These are phyloP conservation scores for Hydrotaea diabolus DNA, from an alignment of 2,888 invertebrate genomes.

Conservation along the genomic window DNA sequence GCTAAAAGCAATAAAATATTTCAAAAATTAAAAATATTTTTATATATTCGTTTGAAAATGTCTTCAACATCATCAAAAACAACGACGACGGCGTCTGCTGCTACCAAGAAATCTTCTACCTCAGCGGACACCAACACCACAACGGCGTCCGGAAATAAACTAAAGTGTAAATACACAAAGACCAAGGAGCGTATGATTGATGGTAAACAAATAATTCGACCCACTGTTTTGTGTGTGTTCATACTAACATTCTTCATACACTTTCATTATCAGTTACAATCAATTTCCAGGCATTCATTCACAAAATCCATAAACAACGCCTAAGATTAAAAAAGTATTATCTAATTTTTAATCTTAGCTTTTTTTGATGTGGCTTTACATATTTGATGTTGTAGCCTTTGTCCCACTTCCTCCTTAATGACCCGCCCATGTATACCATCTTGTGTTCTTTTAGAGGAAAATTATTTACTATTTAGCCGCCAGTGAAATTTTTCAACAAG, in stretches of 20 bases:
- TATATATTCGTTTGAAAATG: constrained; percentile 69
- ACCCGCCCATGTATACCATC: not conserved
- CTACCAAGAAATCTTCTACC: constrained; percentile 63
- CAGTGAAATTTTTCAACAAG: constrained; percentile 19
- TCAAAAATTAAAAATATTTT: constrained; percentile 52
- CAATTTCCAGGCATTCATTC: not conserved
- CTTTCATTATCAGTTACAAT: not conserved
- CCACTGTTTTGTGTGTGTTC: not conserved
- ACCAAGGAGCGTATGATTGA: constrained; percentile 78
- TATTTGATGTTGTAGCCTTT: not conserved
- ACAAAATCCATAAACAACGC: not conserved
- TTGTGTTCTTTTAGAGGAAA: not conserved
- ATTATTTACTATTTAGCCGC: constrained; percentile 1
- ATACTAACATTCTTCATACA: not conserved
- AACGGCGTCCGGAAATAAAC: constrained; percentile 73
- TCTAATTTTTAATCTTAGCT: not conserved
- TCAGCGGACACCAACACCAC: constrained; percentile 55
- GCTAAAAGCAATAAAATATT: constrained; percentile 44
- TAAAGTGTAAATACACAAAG: constrained; percentile 76
- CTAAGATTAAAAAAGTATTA: not conserved
- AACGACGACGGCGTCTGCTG: constrained; percentile 65
- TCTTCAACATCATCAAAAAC: constrained; percentile 69
- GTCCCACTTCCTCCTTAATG: not conserved
- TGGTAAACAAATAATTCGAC: constrained; percentile 70
- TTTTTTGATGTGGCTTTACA: constrained; percentile 23